Evolutionary conservation across 2,888 invertebrate genomes (phyloP).

Genomic region (Hemicrepidius hirtus): DNA sequence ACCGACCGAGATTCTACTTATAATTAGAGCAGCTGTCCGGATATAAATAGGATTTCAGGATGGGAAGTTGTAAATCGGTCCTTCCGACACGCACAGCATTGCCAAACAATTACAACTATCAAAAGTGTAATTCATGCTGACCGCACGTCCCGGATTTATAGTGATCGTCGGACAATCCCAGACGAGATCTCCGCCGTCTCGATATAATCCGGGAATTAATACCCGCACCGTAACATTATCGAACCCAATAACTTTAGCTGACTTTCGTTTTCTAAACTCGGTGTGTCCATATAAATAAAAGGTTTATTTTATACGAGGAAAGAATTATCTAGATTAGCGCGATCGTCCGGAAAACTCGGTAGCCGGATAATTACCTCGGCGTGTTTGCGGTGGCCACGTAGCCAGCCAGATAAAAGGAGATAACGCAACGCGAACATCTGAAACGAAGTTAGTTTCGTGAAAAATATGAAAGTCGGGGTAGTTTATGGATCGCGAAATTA

Average conservation of each 20-base stretch:
- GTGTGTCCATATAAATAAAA: constrained; percentile 56
- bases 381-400: constrained; percentile 50
- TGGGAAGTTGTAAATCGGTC: constrained; percentile 60
- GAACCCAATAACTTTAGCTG: constrained; percentile 49
- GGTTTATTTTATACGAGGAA: constrained; percentile 53
- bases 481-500: constrained; percentile 61
- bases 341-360: constrained; percentile 59
- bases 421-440: constrained; percentile 51
- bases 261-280: constrained; percentile 54
- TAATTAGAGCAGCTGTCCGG: constrained; percentile 51
- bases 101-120: constrained; percentile 69
- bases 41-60: constrained; percentile 38
- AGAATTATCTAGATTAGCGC: constrained; percentile 60
- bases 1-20: constrained; percentile 52
- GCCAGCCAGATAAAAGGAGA: constrained; percentile 46
- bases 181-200: constrained; percentile 50
- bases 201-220: constrained; percentile 64
- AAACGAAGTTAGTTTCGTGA: constrained; percentile 51
- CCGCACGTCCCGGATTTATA: constrained; percentile 66
- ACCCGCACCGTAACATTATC: constrained; percentile 52
- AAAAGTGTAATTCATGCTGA: constrained; percentile 67
- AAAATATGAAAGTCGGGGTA: constrained; percentile 53
- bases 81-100: constrained; percentile 64
- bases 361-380: constrained; percentile 55
- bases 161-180: constrained; percentile 55